Conservation (phyloP, 2,797 vertebrate genomes). For the Micromesistius poutassou region DNA sequence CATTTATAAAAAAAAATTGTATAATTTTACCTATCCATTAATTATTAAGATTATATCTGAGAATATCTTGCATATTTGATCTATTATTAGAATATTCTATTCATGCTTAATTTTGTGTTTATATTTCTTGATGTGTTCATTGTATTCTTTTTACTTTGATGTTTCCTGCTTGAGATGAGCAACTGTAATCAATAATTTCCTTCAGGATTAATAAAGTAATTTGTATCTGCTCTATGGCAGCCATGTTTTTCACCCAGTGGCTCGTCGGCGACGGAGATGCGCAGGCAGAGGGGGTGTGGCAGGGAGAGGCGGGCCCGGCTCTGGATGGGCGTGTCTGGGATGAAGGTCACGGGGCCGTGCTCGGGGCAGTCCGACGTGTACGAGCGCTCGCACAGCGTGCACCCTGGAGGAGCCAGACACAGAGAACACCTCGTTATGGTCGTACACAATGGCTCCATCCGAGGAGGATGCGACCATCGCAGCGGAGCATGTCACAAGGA, state of each 20-base stretch:
- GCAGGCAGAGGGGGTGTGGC: constrained; percentile 87
- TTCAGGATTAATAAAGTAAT: too few species aligned
- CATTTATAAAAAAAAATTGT: neutral
- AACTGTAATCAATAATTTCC: too few species aligned
- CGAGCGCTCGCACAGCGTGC: constrained; percentile 92
- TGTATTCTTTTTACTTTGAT: too few species aligned
- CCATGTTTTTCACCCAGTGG: constrained; percentile 77
- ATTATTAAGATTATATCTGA: neutral
- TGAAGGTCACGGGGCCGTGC: constrained; percentile 93
- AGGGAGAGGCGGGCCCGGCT: constrained; percentile 92
- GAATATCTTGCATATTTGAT: too few species aligned
- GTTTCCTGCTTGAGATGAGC: too few species aligned
- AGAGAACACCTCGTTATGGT: constrained; percentile 25
- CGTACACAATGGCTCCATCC: too few species aligned
- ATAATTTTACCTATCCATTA: neutral
- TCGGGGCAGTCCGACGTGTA: constrained; percentile 95
- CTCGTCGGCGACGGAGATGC: constrained; percentile 85
- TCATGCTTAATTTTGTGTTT: too few species aligned
- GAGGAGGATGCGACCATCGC: too few species aligned
- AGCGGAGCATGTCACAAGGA: too few species aligned
- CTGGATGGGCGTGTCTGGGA: constrained; percentile 90
- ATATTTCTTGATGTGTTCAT: too few species aligned
- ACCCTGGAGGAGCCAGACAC: constrained; percentile 77
- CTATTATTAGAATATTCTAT: too few species aligned
- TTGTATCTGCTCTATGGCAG: too few species aligned